Base-by-base conservation (phyloP, 2,888 invertebrate species). In the Cataglyphis altisquamis region DNA sequence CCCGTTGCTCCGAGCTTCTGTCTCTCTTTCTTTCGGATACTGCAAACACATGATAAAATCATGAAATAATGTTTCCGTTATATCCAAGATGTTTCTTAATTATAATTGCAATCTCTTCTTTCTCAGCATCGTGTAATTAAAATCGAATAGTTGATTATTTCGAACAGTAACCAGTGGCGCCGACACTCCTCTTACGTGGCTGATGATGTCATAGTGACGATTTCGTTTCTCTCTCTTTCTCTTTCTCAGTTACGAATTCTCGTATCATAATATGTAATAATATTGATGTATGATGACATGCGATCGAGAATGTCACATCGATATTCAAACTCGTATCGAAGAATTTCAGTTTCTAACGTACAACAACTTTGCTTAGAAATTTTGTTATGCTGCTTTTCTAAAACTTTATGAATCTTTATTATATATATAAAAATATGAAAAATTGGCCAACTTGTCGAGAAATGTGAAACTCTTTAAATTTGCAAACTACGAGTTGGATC, bases 401-500 rank as follows among this genome's bases (percentile, higher is more conserved):
- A 9, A 73, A 60, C 45, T 41, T 70, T 32, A 8, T 52, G 39
- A 55, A 74, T 81, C 36, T 45, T 68, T 1, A 39, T 29, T 45
- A 75, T 25, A 12, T 15, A 12, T 29, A 32, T 4, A 4, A 78
- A 68, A 3, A 8, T 29, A 25, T 4, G 21, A 9, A 52, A 25
- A 12, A 66, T 66, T 25, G 21, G 10, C 9, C 52, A n/a, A 39
- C 41, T 57, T 41, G 15, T 32, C 21, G 32, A 45, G 41, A 32
- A 78, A 68, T 10, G 41, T 60, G 21, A 25, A 25, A 78, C 70
- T 78, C 45, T 48, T 70, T 12, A 78, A 70, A 8, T 57, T 70
- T 45, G 41, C 57, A 78, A 52, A 12, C 4, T 8, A 10, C 21
- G n/a, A 12, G 18, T 77, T 32, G 21, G 12, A 25, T 78, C 39